These are phyloP conservation scores for Varanus salvator DNA, from an alignment of 2,113 vertebrate genomes.

Conservation along the genomic window DNA sequence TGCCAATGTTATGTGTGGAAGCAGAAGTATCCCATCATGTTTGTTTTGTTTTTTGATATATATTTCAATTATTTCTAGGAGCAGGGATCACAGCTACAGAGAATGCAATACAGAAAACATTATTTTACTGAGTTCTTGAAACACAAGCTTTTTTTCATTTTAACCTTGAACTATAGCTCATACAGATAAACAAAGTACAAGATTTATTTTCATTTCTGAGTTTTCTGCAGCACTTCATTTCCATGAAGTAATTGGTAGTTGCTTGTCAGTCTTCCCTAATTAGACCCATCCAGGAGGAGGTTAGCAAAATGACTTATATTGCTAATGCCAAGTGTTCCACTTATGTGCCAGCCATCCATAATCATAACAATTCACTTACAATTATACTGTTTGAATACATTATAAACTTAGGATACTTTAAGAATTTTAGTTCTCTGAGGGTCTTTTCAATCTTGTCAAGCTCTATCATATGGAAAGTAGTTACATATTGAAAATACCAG, in stretches of 20 bases:
- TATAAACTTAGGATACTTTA: background rate
- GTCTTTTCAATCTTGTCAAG: background rate
- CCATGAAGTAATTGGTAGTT: background rate
- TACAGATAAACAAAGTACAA: background rate
- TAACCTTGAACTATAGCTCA: background rate
- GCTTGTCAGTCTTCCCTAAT: background rate
- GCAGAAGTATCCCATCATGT: background rate
- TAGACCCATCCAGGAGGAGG: background rate
- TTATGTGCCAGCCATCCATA: background rate
- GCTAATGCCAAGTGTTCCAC: background rate
- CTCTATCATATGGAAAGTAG: background rate
- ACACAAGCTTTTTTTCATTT: background rate
- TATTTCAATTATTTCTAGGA: background rate
- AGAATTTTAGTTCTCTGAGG: background rate
- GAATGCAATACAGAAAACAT: background rate
- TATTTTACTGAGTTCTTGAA: background rate
- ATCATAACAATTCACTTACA: background rate
- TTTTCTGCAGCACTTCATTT: background rate
- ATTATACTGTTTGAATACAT: background rate
- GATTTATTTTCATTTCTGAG: background rate
- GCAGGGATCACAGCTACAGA: background rate
- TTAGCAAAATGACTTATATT: background rate
- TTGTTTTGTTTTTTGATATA: background rate
- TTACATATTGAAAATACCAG: background rate
- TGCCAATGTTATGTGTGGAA: no score